Percentiles rank a stretch among this genome's conserved stretches.
Evolutionary conservation across 2,888 invertebrate genomes (phyloP).

Genomic region (Cryptocephalus primarius): DNA sequence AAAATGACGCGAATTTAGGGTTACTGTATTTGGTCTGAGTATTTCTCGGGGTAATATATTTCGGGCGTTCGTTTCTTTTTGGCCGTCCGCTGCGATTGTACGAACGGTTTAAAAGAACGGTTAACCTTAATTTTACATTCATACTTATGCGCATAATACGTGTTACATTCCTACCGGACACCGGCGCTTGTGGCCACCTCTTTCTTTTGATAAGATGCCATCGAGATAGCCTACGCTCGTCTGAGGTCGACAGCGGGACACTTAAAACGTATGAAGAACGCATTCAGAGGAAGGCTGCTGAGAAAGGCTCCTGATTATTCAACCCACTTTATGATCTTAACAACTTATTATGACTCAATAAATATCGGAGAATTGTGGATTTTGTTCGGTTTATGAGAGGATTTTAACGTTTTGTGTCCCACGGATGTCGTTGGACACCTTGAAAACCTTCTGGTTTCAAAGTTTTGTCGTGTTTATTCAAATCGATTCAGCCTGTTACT

Average conservation of each 20-base stretch:
- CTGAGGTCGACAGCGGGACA: constrained; percentile 8
- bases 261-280: background rate
- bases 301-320: constrained; percentile 32
- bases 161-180: background rate
- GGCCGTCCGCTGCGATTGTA: no score
- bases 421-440: no score
- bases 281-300: constrained; percentile 16
- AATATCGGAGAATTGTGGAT: constrained; percentile 26
- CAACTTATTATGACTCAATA: constrained; percentile 38
- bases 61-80: no score
- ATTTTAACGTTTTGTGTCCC: no score
- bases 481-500: no score
- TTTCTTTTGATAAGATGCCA: background rate
- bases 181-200: background rate
- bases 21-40: no score
- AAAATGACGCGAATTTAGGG: no score
- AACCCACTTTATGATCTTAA: constrained; percentile 35
- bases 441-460: no score
- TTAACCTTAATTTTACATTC: no score
- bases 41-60: no score
- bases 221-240: background rate
- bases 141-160: background rate
- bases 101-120: no score
- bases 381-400: background rate
- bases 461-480: no score